A percentile compares a stretch with the other conserved stretches of the same genome.
phyloP scores from a whole-genome alignment of 2,113 vertebrate species.

The Rhinoderma darwinii region DNA sequence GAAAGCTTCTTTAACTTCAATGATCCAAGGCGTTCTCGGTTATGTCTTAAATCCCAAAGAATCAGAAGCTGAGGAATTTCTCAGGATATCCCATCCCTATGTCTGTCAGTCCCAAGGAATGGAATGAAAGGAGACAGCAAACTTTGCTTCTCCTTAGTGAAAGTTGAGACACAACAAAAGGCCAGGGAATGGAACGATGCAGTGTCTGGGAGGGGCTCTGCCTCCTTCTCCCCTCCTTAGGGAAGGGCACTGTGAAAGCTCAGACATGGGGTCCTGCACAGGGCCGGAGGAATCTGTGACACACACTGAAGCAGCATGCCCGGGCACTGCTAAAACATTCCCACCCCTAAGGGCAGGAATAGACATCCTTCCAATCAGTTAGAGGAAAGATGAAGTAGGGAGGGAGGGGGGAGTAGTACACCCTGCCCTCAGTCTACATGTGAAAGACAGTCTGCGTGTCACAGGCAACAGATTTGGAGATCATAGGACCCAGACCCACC shows the following conservation, averaged over 20 bases:
- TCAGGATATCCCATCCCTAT: background rate
- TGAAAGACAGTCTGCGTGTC: background rate
- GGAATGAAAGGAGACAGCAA: constrained; percentile 1
- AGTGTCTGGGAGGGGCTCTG: constrained; percentile 51
- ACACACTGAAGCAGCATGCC: constrained; percentile 44
- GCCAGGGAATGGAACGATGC: constrained; percentile 51
- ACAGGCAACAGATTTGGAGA: background rate
- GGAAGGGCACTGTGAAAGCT: constrained; percentile 52
- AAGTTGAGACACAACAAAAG: constrained; percentile 60
- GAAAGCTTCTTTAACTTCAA: background rate
- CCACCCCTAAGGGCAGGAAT: constrained; percentile 52
- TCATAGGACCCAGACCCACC: background rate
- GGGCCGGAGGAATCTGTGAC: constrained; percentile 55
- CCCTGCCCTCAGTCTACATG: background rate
- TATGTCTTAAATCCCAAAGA: background rate
- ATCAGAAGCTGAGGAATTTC: background rate
- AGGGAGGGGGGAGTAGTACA: background rate
- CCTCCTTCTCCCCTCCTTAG: constrained; percentile 48
- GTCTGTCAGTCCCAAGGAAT: constrained; percentile 15
- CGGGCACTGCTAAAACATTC: constrained; percentile 33
- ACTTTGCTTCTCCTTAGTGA: constrained; percentile 51
- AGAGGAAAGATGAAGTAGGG: constrained; percentile 9
- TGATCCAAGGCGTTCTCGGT: constrained; percentile 7
- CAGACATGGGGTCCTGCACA: constrained; percentile 53
- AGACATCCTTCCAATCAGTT: constrained; percentile 13